Base-by-base conservation (phyloP, 2,113 vertebrate genomes). In the Megalops atlanticus region DNA sequence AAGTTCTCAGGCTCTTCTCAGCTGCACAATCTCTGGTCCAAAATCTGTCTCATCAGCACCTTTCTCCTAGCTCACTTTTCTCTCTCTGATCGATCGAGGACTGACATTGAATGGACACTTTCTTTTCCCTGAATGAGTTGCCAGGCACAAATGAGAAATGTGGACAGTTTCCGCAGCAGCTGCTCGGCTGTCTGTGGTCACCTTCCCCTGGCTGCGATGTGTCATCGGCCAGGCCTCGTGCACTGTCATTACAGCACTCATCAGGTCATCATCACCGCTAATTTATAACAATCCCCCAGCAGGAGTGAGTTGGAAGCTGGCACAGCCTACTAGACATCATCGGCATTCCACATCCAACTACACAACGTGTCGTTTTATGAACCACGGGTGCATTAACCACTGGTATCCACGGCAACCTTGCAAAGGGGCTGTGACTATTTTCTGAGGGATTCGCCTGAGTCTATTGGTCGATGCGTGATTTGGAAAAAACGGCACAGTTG, bases 131-230 rank as follows among this genome's bases (percentile, higher is more conserved):
- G 64, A 70, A 70, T 35, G 10, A 35, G 33, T 18, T 33, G 8
- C 69, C 27, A 27, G 14, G 33, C 35, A 35, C 1, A 38, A 71
- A 33, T 14, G 68, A 70, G 33, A 15, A 10, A 12, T 35, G 0
- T 68, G 5, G 36, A 21, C 40, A 40, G n/a, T 71, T 79, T 79
- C 41, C 78, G 24, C 78, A 71, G 64, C 31, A 71, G 16, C 64
- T 79, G 78, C 43, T 14, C 21, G 45, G 16, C 18, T 24, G 39
- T 18, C 77, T 16, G 58, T 64, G 54, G 36, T 11, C 3, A 1
- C 1, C 27, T n/a, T n/a, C 4, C 21, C n/a, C 38, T 27, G 38
- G 38, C 3, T 11, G 27, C 31, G 31, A 31, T 14, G 27, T 49
- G 1, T 71, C 68, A 24, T 64, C 78, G 47, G 39, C 45, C 12